Evolutionary conservation across 2,113 vertebrate species (phyloP).

Genomic region (Bujurquina vittata): DNA sequence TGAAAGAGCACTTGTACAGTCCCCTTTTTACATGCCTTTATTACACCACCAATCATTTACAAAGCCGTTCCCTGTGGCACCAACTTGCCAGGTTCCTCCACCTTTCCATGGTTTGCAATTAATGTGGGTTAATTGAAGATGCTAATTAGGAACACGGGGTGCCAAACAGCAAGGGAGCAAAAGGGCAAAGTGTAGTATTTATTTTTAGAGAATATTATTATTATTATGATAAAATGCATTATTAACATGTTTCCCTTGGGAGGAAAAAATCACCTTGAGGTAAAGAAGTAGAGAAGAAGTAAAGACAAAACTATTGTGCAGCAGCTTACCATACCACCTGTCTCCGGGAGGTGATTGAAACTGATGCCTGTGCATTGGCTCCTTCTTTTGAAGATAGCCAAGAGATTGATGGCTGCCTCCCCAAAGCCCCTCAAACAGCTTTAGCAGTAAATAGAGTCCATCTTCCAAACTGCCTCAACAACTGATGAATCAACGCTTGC

Average conservation of each 20-base stretch:
- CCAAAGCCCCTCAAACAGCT: slow-evolving; percentile 77
- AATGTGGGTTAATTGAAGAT: slow-evolving; percentile 82
- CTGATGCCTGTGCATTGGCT: slow-evolving; percentile 71
- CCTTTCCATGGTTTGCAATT: slow-evolving; percentile 69
- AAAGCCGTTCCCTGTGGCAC: slow-evolving; percentile 63
- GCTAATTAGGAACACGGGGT: slow-evolving; percentile 80
- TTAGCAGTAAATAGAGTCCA: slow-evolving; percentile 83
- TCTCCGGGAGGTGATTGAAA: slow-evolving; percentile 82
- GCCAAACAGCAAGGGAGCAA: slow-evolving; percentile 77
- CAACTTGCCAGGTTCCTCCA: slow-evolving; percentile 59
- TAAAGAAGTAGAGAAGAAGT: slow-evolving; percentile 31
- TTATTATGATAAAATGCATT: slow-evolving; percentile 80
- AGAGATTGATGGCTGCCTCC: slow-evolving; percentile 83
- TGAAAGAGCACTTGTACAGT: slow-evolving; percentile 22
- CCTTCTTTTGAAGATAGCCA: slow-evolving; percentile 82
- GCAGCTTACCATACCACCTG: slow-evolving; percentile 69
- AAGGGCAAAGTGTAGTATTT: slow-evolving; percentile 65
- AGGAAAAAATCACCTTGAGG: slow-evolving; percentile 79
- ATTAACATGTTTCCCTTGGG: slow-evolving; percentile 75
- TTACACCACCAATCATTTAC: slow-evolving; percentile 64
- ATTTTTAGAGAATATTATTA: slow-evolving; percentile 81
- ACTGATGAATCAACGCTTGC: slow-evolving; percentile 78
- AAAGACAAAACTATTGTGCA: slow-evolving; percentile 56
- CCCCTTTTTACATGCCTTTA: slow-evolving; percentile 9
- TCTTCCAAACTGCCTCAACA: slow-evolving; percentile 80